Base-by-base conservation (phyloP, 2,113 vertebrate genomes). In the Hipposideros armiger region DNA sequence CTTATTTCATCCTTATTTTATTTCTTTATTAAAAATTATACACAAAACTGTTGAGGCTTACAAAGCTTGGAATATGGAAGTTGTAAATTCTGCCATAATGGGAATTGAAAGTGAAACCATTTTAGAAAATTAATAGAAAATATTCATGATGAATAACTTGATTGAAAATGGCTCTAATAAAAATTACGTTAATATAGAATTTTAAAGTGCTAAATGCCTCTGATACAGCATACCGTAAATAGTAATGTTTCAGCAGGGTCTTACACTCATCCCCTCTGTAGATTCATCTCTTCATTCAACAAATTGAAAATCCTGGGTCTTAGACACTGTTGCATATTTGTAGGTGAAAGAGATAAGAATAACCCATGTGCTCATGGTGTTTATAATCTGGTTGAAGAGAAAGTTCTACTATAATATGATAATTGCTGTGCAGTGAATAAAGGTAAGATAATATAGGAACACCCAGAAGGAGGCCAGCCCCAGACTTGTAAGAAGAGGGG, bases 21-120 rank as follows among this genome's bases (percentile, higher is more conserved):
- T 87, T 86, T 95, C 47, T 93, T 94, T 91, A 90, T 83, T 56
- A 82, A 93, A 94, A 76, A 85, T 42, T 67, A 82, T 54, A 54
- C 22, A 40, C 9, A 92, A 90, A 90, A 52, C 36, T 69, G 56
- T 94, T 86, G 69, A 93, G 20, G 1, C 42, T 86, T 93, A 92
- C 22, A 81, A 54, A 70, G 92, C 67, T 87, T 84, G 10, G 45
- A 66, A 66, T 85, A 54, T 84, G 30, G 5, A 10, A 85, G 5
- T 90, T 93, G 26, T 76, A 69, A 89, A 56, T 93, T 80, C 20
- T 93, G 14, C 15, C 20, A 32, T 73, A 87, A 82, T 81, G 64
- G 47, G 50, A 89, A 91, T 67, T 87, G 52, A 94, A 80, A 87
- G 4, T 56, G 54, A 91, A 93, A 11, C 74, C 11, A 73, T 36